Evolutionary conservation across 2,797 vertebrate species (phyloP).

Genomic region (Orestias chungarensis): DNA sequence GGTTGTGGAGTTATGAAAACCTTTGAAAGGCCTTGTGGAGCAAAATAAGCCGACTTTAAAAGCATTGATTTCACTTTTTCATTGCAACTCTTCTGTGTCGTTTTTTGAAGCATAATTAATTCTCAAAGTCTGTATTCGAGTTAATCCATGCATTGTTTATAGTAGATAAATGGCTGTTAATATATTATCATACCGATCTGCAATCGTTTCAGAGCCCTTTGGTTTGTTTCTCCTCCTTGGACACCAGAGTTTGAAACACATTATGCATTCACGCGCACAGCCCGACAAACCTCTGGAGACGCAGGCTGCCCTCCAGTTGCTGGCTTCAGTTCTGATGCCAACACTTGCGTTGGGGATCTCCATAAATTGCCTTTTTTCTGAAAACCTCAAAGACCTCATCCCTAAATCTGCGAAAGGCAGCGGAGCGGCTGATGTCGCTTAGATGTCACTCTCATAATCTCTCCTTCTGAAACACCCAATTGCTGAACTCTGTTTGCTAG

Average conservation of each 20-base stretch:
- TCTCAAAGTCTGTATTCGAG: neutral
- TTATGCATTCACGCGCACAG: constrained; percentile 19
- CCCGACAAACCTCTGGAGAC: constrained; percentile 28
- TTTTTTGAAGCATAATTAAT: neutral
- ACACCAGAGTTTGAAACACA: constrained; percentile 26
- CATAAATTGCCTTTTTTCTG: constrained; percentile 17
- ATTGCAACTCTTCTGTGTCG: neutral
- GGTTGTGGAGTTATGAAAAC: neutral
- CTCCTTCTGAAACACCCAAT: constrained; percentile 60
- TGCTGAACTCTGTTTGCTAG: constrained; percentile 52
- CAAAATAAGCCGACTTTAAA: neutral
- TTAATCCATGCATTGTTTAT: neutral
- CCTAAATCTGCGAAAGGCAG: constrained; percentile 37
- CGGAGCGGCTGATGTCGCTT: constrained; percentile 35
- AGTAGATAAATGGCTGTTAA: neutral
- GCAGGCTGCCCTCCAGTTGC: constrained; percentile 34
- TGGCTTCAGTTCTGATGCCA: constrained; percentile 32
- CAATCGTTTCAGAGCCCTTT: neutral
- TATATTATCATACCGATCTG: neutral
- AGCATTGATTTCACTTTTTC: neutral
- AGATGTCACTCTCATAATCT: constrained; percentile 63
- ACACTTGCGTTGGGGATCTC: constrained; percentile 44
- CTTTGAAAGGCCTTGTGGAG: neutral
- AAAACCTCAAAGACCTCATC: constrained; percentile 55
- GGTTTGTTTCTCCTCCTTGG: neutral